These are phyloP conservation scores for Syngnathus scovelli DNA, from an alignment of 2,113 vertebrate species.

Conservation along the genomic window DNA sequence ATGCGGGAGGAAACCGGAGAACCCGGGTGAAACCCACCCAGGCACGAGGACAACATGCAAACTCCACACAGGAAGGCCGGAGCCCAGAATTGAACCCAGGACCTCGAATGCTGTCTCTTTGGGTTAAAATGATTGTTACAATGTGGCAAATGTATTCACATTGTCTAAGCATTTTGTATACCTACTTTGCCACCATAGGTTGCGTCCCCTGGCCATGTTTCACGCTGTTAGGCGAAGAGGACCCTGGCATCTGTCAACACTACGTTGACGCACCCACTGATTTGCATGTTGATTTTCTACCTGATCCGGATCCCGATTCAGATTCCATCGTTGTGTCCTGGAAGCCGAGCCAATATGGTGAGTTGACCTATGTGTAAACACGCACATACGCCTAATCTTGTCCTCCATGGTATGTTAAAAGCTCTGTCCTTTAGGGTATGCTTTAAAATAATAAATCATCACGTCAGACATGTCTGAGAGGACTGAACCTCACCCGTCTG, in stretches of 20 bases:
- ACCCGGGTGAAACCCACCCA: too few relatives aligned
- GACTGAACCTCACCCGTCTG: background rate
- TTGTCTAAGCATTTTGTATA: background rate
- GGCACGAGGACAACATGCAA: too few relatives aligned
- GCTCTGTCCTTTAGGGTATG: background rate
- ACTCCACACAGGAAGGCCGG: too few relatives aligned
- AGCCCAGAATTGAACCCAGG: too few relatives aligned
- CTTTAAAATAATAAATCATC: background rate
- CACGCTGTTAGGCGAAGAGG: constrained; percentile 52
- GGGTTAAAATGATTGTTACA: too few relatives aligned
- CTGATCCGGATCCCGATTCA: constrained; percentile 32
- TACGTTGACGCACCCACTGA: constrained; percentile 65
- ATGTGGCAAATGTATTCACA: background rate
- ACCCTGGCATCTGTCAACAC: constrained; percentile 62
- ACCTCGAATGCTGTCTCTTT: too few relatives aligned
- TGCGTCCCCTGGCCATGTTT: constrained; percentile 72
- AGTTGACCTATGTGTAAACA: background rate
- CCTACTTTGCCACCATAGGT: constrained; percentile 42
- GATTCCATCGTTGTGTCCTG: constrained; percentile 68
- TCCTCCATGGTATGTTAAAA: background rate
- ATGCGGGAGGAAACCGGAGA: too few relatives aligned
- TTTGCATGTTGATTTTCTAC: constrained; percentile 55
- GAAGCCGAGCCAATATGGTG: constrained; percentile 71
- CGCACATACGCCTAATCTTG: too few relatives aligned
- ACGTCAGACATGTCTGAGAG: background rate